Percentiles rank a stretch among this genome's conserved stretches.
Conservation (phyloP, 2,888 invertebrate genomes). For the Erebia aethiops region DNA sequence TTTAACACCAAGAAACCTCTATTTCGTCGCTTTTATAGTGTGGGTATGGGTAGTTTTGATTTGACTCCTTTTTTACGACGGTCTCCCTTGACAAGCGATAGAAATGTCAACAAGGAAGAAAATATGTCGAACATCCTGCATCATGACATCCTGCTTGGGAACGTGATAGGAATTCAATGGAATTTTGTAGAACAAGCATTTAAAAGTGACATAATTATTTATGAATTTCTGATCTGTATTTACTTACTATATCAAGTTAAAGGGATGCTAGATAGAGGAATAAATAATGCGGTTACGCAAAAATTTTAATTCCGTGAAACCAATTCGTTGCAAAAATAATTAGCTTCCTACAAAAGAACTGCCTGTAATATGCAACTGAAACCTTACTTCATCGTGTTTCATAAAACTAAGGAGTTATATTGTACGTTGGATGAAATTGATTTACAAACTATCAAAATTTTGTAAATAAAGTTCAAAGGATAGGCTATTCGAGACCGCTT, state of each 20-base stretch:
- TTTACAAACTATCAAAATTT: constrained; percentile 15
- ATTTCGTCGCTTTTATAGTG: not conserved
- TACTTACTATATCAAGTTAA: too few relatives aligned
- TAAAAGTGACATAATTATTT: too few relatives aligned
- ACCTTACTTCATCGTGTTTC: constrained; percentile 1
- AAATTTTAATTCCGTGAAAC: not conserved
- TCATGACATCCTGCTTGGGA: too few relatives aligned
- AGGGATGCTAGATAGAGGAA: too few relatives aligned
- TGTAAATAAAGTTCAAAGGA: constrained; percentile 17
- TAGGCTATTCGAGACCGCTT: not conserved
- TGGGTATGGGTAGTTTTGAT: too few relatives aligned
- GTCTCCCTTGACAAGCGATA: too few relatives aligned
- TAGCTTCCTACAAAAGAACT: not conserved
- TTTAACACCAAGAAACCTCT: not conserved
- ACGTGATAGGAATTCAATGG: too few relatives aligned
- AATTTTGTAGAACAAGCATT: too few relatives aligned
- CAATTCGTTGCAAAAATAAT: not conserved
- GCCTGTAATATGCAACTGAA: constrained; percentile 1
- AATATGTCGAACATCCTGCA: too few relatives aligned
- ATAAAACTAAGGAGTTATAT: constrained; percentile 1
- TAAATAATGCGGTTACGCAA: not conserved
- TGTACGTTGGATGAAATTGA: constrained; percentile 8
- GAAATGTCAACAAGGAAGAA: too few relatives aligned
- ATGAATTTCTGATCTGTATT: too few relatives aligned
- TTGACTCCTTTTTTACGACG: too few relatives aligned